These are phyloP conservation scores for Hyphantria cunea DNA, from an alignment of 1,140 invertebrate genomes.

Conservation along the genomic window DNA sequence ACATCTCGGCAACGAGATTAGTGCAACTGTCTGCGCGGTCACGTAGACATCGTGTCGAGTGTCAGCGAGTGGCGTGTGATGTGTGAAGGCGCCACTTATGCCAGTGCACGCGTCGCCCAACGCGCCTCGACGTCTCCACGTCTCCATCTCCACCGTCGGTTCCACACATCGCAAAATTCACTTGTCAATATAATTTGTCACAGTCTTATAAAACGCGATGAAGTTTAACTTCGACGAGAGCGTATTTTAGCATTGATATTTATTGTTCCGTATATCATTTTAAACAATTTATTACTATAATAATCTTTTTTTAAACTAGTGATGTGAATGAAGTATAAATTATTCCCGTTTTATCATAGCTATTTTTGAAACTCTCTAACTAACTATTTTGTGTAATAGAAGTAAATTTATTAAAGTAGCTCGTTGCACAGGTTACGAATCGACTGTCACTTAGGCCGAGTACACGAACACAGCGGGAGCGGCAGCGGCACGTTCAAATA, in stretches of 20 bases:
- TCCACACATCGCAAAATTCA: constrained; percentile 15
- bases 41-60: constrained; percentile 63
- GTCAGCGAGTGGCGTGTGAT: constrained; percentile 39
- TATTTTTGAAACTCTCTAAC: too few species aligned
- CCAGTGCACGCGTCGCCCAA: constrained; percentile 48
- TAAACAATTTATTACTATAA: too few species aligned
- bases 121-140: constrained; percentile 5
- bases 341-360: too few species aligned
- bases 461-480: too few species aligned
- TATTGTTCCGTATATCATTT: too few species aligned
- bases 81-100: constrained; percentile 46
- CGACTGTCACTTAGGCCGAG: too few species aligned
- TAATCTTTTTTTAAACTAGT: too few species aligned
- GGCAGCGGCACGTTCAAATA: too few species aligned
- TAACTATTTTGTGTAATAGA: too few species aligned
- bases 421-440: too few species aligned
- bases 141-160: constrained; percentile 5
- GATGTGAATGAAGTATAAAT: too few species aligned
- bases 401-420: too few species aligned
- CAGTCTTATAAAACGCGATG: constrained; percentile 4
- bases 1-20: constrained; percentile 48
- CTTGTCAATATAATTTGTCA: constrained; percentile 38
- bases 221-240: constrained; percentile 7
- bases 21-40: constrained; percentile 64
- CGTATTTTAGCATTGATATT: constrained; percentile 7